Percentiles rank a stretch among this genome's conserved stretches.
These are phyloP conservation scores for Nowickia ferox DNA, from an alignment of 2,888 invertebrate species.

Conservation along the genomic window DNA sequence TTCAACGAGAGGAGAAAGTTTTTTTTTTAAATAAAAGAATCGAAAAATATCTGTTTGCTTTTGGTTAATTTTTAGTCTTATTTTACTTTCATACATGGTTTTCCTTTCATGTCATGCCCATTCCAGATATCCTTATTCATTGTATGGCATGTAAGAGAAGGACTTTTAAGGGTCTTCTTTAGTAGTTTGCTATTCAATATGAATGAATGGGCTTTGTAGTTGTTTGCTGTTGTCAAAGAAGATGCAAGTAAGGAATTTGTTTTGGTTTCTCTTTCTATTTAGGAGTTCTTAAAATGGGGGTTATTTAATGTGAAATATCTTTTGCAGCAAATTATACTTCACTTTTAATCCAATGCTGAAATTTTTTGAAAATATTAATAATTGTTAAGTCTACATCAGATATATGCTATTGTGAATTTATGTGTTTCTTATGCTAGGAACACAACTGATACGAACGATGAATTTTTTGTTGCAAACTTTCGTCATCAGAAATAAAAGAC, in stretches of 20 bases:
- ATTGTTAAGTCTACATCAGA: no score
- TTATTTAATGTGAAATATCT: neutral
- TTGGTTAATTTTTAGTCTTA: neutral
- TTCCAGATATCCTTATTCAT: conserved; percentile 56
- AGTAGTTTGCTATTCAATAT: conserved; percentile 31
- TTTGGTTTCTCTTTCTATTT: conserved; percentile 1
- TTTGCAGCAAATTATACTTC: no score
- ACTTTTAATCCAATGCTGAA: no score
- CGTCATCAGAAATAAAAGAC: no score
- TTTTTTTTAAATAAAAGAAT: neutral
- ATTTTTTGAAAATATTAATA: no score
- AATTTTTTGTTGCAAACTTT: no score
- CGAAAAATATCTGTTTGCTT: conserved; percentile 16
- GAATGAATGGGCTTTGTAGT: conserved; percentile 21
- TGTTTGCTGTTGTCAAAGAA: conserved; percentile 20
- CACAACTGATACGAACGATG: no score
- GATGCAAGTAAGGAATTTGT: conserved; percentile 6
- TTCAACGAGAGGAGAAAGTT: neutral
- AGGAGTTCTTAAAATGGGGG: neutral
- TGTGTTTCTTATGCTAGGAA: no score
- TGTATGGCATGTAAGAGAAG: neutral
- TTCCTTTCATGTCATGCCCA: conserved; percentile 53
- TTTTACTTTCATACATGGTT: conserved; percentile 11
- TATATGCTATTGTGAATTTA: no score
- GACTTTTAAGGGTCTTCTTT: neutral